A percentile compares a stretch with the other conserved stretches of the same genome.
phyloP scores from a whole-genome alignment of 2,888 invertebrate genomes.

The Epinotia bilunana region DNA sequence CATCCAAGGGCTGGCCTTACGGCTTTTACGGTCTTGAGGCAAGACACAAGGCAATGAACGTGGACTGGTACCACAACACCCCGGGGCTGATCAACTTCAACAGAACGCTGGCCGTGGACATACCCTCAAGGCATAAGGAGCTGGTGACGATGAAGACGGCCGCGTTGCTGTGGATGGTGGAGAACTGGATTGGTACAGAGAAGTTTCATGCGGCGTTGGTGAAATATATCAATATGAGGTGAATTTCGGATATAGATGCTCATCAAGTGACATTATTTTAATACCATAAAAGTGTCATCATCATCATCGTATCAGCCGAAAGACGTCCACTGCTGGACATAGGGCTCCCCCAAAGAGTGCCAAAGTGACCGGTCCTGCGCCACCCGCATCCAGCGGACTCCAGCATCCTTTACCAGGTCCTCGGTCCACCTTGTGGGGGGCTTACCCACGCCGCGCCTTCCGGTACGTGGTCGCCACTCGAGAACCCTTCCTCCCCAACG shows the following conservation, averaged over 20 bases:
- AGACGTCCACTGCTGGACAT: no score
- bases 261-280: neutral
- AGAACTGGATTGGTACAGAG: constrained; percentile 74
- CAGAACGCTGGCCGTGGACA: constrained; percentile 66
- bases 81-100: constrained; percentile 70
- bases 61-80: constrained; percentile 68
- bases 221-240: constrained; percentile 71
- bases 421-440: no score
- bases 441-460: no score
- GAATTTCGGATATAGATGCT: constrained; percentile 42
- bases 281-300: no score
- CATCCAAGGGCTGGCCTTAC: constrained; percentile 53
- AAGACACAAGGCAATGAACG: constrained; percentile 71
- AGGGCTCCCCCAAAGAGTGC: no score
- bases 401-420: no score
- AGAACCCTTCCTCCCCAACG: no score
- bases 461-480: no score
- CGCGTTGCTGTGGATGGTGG: constrained; percentile 77
- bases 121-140: constrained; percentile 66
- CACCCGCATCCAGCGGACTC: no score
- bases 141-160: constrained; percentile 76
- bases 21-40: constrained; percentile 67
- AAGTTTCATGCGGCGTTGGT: constrained; percentile 68
- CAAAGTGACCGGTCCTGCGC: no score
- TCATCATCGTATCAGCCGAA: no score